These are phyloP conservation scores for Girardinus metallicus DNA, from an alignment of 2,797 vertebrate species.

Conservation along the genomic window DNA sequence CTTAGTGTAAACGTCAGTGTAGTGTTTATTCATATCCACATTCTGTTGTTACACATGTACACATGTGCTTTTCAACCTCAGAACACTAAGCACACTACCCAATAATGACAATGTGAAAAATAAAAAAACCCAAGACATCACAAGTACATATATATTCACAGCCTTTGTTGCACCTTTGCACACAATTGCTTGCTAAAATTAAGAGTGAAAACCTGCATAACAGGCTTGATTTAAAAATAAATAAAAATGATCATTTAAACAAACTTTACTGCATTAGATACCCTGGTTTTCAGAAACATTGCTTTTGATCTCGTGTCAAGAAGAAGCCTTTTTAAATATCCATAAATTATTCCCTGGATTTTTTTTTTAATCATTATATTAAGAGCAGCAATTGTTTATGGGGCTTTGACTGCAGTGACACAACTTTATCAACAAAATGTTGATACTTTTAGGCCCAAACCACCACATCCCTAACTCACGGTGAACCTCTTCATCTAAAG, in stretches of 20 bases:
- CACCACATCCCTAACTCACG: background rate
- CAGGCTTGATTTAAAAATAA: background rate
- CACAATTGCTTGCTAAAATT: background rate
- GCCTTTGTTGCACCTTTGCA: background rate
- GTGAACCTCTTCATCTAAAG: background rate
- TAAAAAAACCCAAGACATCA: background rate
- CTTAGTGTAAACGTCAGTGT: too few relatives aligned
- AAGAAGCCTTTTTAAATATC: background rate
- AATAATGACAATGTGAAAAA: background rate
- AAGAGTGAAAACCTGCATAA: background rate
- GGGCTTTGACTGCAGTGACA: background rate
- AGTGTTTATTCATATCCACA: background rate
- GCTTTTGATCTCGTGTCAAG: background rate
- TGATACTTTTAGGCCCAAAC: background rate
- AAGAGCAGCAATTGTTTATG: background rate
- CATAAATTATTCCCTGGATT: background rate
- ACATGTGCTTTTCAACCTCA: background rate
- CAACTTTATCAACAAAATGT: background rate
- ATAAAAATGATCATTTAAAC: background rate
- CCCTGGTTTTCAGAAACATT: background rate
- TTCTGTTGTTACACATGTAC: background rate
- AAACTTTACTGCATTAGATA: background rate
- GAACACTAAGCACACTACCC: background rate
- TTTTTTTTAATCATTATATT: background rate
- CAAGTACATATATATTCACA: background rate